Conservation (phyloP, 2,888 invertebrate species). For the Suillia variegata region DNA sequence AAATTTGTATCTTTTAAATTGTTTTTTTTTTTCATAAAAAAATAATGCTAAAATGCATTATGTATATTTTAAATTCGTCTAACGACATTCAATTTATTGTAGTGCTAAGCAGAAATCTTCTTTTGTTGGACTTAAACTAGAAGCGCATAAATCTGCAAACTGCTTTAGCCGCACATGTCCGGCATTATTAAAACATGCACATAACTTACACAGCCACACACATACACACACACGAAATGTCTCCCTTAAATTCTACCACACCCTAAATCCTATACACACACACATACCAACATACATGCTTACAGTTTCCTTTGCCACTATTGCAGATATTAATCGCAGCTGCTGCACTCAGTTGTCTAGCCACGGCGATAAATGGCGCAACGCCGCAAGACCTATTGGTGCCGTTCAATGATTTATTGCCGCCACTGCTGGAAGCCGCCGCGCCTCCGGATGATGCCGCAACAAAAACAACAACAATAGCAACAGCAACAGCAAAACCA, state of each 20-base stretch:
- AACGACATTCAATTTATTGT: no score
- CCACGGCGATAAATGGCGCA: slow-evolving; percentile 39
- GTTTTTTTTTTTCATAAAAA: no score
- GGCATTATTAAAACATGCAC: slow-evolving; percentile 8
- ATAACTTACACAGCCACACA: background rate
- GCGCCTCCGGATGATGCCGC: no score
- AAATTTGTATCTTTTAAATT: no score
- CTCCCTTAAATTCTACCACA: background rate
- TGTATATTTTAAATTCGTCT: no score
- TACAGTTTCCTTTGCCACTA: slow-evolving; percentile 15
- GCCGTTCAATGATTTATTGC: slow-evolving; percentile 55
- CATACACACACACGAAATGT: background rate
- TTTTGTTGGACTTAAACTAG: no score
- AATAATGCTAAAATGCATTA: no score
- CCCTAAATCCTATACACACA: background rate
- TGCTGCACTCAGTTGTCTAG: slow-evolving; percentile 38
- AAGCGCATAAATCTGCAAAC: no score
- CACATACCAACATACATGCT: background rate
- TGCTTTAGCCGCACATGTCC: background rate
- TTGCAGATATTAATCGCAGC: slow-evolving; percentile 48
- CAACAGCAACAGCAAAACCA: slow-evolving; percentile 17
- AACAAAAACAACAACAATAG: slow-evolving; percentile 23
- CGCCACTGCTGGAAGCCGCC: slow-evolving; percentile 40
- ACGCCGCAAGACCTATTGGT: slow-evolving; percentile 36
- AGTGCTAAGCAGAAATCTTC: no score